Conservation (phyloP, 2,888 invertebrate species). For the Ptycholaimellus sp. region DNA sequence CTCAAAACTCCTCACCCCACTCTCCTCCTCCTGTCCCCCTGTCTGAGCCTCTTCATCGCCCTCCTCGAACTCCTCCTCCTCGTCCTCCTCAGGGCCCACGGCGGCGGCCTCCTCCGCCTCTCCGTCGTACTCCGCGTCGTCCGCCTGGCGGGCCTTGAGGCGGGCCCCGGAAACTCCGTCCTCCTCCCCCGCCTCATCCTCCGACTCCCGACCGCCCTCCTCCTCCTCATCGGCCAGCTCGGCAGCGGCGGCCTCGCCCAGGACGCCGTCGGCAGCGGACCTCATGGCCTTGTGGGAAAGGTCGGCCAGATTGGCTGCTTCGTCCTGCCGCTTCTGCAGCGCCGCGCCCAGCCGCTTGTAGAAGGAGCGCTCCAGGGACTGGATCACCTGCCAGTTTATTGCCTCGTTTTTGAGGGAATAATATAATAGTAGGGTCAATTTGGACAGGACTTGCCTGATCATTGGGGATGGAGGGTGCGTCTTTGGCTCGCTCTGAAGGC, state of each 20-base stretch:
- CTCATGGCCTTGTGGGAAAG: background rate
- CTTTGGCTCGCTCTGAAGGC: too few relatives aligned
- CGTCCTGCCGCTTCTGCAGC: constrained; percentile 1
- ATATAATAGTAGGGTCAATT: too few relatives aligned
- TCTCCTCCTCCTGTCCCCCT: constrained; percentile 6
- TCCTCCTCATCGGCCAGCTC: background rate
- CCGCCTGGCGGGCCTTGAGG: constrained; percentile 1
- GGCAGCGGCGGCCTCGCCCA: background rate
- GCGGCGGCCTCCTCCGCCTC: constrained; percentile 22
- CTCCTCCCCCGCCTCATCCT: constrained; percentile 36
- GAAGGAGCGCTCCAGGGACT: constrained; percentile 5
- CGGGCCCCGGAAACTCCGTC: constrained; percentile 32
- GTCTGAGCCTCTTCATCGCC: constrained; percentile 11
- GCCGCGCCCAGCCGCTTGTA: background rate
- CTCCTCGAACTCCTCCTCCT: constrained; percentile 44
- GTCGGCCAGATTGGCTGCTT: background rate
- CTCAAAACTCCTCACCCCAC: constrained; percentile 4
- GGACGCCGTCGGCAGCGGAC: background rate
- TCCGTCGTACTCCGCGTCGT: constrained; percentile 29
- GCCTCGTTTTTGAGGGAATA: too few relatives aligned
- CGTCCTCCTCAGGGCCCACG: constrained; percentile 30
- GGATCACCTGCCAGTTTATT: constrained; percentile 13
- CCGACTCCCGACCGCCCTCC: background rate
- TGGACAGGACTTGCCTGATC: too few relatives aligned
- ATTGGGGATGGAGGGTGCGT: too few relatives aligned